Percentiles rank a stretch among this genome's conserved stretches.
phyloP scores from a whole-genome alignment of 2,797 vertebrate genomes.

The Brachyalestes nurse region DNA sequence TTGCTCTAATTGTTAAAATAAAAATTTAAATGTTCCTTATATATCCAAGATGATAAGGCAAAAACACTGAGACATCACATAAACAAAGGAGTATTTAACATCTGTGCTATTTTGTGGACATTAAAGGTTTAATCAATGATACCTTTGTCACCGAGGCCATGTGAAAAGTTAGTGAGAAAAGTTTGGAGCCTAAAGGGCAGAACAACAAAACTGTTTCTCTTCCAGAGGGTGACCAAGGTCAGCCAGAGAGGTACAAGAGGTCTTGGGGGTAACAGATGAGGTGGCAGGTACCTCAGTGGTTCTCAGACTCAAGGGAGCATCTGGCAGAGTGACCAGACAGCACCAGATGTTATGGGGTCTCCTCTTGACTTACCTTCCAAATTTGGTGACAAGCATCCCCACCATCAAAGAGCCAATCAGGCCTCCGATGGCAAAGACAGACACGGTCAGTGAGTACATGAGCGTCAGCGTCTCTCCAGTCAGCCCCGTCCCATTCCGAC shows the following conservation, averaged over 20 bases:
- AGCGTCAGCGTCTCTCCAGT: slow-evolving; percentile 75
- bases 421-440: slow-evolving; percentile 88
- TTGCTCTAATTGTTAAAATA: neutral
- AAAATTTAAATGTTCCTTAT: neutral
- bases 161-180: slow-evolving; percentile 10
- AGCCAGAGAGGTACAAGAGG: slow-evolving; percentile 34
- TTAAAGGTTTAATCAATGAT: slow-evolving; percentile 3
- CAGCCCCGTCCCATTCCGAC: slow-evolving; percentile 78
- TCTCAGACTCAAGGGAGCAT: slow-evolving; percentile 46
- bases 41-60: neutral
- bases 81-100: neutral
- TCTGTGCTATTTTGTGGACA: neutral
- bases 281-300: slow-evolving; percentile 40
- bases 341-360: slow-evolving; percentile 57
- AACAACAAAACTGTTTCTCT: slow-evolving; percentile 39
- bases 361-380: slow-evolving; percentile 81
- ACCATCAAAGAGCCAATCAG: slow-evolving; percentile 85
- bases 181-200: slow-evolving; percentile 15
- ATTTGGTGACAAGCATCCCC: slow-evolving; percentile 83
- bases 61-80: neutral
- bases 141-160: neutral
- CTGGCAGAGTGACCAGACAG: slow-evolving; percentile 50
- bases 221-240: slow-evolving; percentile 52
- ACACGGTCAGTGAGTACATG: slow-evolving; percentile 89
- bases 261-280: slow-evolving; percentile 55